Evolutionary conservation across 1,140 invertebrate genomes (phyloP).

Genomic region (Oscheius sp.): DNA sequence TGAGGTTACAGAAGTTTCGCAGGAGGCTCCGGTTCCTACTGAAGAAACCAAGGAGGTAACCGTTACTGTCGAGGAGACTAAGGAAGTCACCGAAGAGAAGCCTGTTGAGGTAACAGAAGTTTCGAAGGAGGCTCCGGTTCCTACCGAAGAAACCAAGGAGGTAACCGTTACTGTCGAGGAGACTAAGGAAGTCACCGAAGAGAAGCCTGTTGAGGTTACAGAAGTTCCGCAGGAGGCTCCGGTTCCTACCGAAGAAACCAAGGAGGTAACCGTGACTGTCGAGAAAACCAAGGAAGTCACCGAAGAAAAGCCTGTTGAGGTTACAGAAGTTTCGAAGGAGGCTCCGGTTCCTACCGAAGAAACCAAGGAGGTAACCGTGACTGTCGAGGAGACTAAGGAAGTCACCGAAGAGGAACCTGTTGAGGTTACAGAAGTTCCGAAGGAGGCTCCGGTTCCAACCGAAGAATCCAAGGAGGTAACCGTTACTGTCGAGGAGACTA

Average conservation of each 20-base stretch:
- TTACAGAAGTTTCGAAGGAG: no score
- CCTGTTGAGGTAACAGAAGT: not conserved
- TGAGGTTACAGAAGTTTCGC: no score
- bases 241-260: not conserved
- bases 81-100: constrained; percentile 2
- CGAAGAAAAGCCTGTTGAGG: not conserved
- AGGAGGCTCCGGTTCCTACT: not conserved
- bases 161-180: not conserved
- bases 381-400: no score
- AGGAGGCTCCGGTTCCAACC: not conserved
- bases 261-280: no score
- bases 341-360: not conserved
- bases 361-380: not conserved
- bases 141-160: not conserved
- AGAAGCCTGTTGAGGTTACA: not conserved
- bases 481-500: no score
- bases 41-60: not conserved
- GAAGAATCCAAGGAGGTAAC: no score
- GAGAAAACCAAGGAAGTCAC: not conserved
- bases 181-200: no score
- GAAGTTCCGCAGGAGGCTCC: no score
- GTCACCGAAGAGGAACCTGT: not conserved
- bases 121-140: no score
- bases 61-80: no score
- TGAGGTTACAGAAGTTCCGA: no score